These are phyloP conservation scores for Macrosoma leucophasiata DNA, from an alignment of 2,888 invertebrate genomes.

Conservation along the genomic window DNA sequence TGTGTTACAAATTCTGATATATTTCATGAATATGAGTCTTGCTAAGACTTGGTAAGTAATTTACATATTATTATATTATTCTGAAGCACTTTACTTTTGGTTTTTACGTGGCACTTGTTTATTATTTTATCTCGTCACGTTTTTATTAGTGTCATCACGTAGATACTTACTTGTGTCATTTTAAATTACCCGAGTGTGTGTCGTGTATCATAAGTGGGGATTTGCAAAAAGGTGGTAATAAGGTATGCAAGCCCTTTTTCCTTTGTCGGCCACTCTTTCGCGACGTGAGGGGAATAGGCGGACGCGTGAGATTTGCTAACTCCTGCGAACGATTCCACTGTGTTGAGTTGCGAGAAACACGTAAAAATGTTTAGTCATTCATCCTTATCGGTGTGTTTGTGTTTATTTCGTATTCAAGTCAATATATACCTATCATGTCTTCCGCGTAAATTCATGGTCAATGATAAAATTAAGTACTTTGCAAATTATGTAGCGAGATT, in stretches of 20 bases:
- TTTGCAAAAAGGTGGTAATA: constrained; percentile 72
- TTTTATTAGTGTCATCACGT: constrained; percentile 44
- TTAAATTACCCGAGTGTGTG: constrained; percentile 54
- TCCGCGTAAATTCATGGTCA: too few relatives aligned
- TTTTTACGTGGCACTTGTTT: neutral
- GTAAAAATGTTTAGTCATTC: constrained; percentile 47
- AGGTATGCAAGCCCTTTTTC: constrained; percentile 73
- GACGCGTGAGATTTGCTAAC: constrained; percentile 53
- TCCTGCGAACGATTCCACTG: constrained; percentile 49
- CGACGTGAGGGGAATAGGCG: constrained; percentile 67
- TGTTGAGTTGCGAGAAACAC: constrained; percentile 50
- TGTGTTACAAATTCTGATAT: too few relatives aligned
- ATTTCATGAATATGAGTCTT: too few relatives aligned
- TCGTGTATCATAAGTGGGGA: constrained; percentile 70
- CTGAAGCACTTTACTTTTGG: too few relatives aligned
- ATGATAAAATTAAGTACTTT: too few relatives aligned
- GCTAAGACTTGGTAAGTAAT: too few relatives aligned
- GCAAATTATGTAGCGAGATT: too few relatives aligned
- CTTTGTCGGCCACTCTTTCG: constrained; percentile 71
- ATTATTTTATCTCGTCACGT: constrained; percentile 11
- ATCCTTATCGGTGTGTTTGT: constrained; percentile 39
- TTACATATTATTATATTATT: too few relatives aligned
- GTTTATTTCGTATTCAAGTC: constrained; percentile 27
- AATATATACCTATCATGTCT: too few relatives aligned
- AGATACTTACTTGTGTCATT: constrained; percentile 50